Conservation (phyloP, 92 coral and sea anemone species). For the Zoanthus sansibaricus region DNA sequence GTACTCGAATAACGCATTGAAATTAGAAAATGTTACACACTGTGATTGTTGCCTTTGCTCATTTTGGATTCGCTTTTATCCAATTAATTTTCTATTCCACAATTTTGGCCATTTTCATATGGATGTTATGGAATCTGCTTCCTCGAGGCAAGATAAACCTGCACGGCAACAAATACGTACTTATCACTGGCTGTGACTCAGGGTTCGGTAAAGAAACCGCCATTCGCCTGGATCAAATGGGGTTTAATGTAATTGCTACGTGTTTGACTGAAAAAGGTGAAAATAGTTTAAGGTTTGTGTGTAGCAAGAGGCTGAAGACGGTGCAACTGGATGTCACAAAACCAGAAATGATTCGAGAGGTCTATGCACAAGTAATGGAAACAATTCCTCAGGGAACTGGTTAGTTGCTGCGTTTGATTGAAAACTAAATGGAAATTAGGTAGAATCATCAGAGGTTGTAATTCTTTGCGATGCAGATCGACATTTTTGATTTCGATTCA, state of each 20-base stretch:
- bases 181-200: constrained; percentile 33
- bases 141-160: background rate
- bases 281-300: background rate
- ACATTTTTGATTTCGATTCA: no score
- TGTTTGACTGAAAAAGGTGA: constrained; percentile 23
- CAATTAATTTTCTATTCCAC: background rate
- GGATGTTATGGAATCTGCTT: constrained; percentile 1
- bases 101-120: background rate
- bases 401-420: no score
- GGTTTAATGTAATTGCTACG: constrained; percentile 21
- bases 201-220: constrained; percentile 28
- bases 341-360: constrained; percentile 6
- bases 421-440: no score
- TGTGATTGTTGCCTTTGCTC: no score
- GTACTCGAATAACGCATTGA: no score
- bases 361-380: constrained; percentile 1
- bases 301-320: constrained; percentile 14
- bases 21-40: no score
- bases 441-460: no score
- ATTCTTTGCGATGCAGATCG: no score
- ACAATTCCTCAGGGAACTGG: no score
- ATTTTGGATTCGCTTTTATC: background rate
- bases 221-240: constrained; percentile 19
- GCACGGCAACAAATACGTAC: background rate
- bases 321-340: constrained; percentile 52